These are phyloP conservation scores for Erebia epiphron DNA, from an alignment of 2,888 invertebrate species.

Conservation along the genomic window DNA sequence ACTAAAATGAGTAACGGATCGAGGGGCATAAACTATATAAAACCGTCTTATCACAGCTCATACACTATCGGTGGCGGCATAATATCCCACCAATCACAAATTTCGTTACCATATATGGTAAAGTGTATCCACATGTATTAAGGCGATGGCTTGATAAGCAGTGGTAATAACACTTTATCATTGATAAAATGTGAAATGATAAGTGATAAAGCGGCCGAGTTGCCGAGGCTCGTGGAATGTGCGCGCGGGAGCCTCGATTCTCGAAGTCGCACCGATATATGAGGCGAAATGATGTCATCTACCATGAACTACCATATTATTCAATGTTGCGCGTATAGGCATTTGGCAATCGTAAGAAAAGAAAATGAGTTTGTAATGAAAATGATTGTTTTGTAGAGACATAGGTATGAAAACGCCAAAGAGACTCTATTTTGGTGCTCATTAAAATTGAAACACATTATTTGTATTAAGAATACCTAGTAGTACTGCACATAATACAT, in stretches of 20 bases:
- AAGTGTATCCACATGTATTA: slow-evolving; percentile 68
- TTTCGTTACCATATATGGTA: slow-evolving; percentile 92
- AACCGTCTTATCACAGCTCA: slow-evolving; percentile 78
- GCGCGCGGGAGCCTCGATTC: slow-evolving; percentile 25
- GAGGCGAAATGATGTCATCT: slow-evolving; percentile 31
- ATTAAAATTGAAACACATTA: no score
- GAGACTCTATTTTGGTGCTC: no score
- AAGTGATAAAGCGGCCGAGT: slow-evolving; percentile 24
- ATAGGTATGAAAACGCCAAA: background rate
- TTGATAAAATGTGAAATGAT: slow-evolving; percentile 40
- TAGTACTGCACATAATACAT: no score
- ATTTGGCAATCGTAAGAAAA: background rate
- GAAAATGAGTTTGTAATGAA: background rate
- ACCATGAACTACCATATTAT: background rate
- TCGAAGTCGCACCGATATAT: background rate
- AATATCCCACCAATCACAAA: slow-evolving; percentile 85
- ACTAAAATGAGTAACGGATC: slow-evolving; percentile 69
- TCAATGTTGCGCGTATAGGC: background rate
- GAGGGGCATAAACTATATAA: slow-evolving; percentile 81
- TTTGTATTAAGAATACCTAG: no score
- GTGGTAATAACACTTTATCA: slow-evolving; percentile 44
- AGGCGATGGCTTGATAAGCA: slow-evolving; percentile 62
- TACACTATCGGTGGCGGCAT: slow-evolving; percentile 77
- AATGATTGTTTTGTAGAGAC: background rate
- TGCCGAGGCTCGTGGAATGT: slow-evolving; percentile 24